Evolutionary conservation across 2,888 invertebrate species (phyloP), one percentile per base, ranked within the genome.

Genomic region (Hypena proboscidalis): DNA sequence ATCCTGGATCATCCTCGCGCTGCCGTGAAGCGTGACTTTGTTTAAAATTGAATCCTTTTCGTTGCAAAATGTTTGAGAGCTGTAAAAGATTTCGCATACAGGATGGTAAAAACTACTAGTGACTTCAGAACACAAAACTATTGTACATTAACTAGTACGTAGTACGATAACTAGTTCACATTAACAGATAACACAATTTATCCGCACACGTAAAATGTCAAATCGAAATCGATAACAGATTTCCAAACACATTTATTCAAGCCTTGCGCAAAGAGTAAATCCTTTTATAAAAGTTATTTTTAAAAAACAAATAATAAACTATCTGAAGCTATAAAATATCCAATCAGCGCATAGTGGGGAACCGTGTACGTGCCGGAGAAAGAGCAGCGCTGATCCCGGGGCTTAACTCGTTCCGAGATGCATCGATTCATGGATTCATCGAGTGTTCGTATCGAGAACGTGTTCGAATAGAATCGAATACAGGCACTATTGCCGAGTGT

Each of bases 401-500:
- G 67, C 66, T 70, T 67, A 63, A 45, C 50, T 56, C 51, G 52
- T 50, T 62, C 44, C 37, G 52, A 47, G 51, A 54, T 62, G 58
- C 62, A 64, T 66, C 66, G 66, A 68, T 69, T 67, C 44, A 53
- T 63, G 44, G 52, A 44, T 53, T 60, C n/a, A n/a, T n/a, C n/a
- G n/a, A n/a, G n/a, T 39, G 33, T 27, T 31, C 33, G 47, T 50
- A 50, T 61, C 56, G 48, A 48, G 40, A 53, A 56, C 48, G 55
- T 55, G 55, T 52, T 56, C 30, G 58, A 55, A 11, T 11, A 23
- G 15, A 37, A 32, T 27, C 6, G 29, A 14, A 13, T 44, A 38
- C 22, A 32, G 19, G 7, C n/a, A 17, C 17, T 17, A 5, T 17
- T 17, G 17, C n/a, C 32, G 33, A 53, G 49, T 57, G 53, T 44